Base-by-base conservation (phyloP, 1,140 invertebrate species). In the Euschistus heros region DNA sequence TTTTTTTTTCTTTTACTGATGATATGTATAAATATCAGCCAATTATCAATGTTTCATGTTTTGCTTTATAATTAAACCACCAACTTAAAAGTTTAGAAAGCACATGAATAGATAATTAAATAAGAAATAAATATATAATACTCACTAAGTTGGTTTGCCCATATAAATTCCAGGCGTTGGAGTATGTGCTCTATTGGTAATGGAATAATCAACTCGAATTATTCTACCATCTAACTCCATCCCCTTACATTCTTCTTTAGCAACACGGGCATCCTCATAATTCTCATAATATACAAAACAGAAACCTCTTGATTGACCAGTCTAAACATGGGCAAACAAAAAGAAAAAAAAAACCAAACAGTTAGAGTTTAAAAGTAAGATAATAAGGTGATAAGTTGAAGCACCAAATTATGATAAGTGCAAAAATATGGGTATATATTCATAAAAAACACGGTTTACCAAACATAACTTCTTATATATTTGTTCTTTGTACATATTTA, bases 151-250 rank as follows among this genome's bases (percentile, higher is more conserved):
- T 0, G 92, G 90, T 78, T 92, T 92, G 50, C 96, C 96, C 86
- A 97, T 94, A 72, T 99, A 99, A 69, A 98, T 90, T 60, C 96
- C 96, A 42, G 96, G 96, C 17, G 96, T 98, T 10, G 96, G 96
- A 2, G 94, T 97, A 75, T 98, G 96, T 22, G 94, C 91, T 66
- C 94, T 80, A 75, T 97, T 86, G n/a, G 96, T 98, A 57, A 98
- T 96, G 0, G 94, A 97, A 79, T 85, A 99, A 76, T 97, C 96
- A 18, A 98, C 94, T 69, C 96, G 80, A 69, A 99, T 97, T 72
- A 87, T 82, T 50, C 93, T 81, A 0, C 91, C 92, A 79, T 97
- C 94, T 50, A 99, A 90, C 76, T 95, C 92, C 80, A 94, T 89
- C 54, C 94, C 95, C 67, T 86, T 86, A 71, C 92, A 94, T 71